Percentiles rank a stretch among this genome's conserved stretches.
Conservation (phyloP, 2,797 vertebrate species). For the Sebastes diploproa region DNA sequence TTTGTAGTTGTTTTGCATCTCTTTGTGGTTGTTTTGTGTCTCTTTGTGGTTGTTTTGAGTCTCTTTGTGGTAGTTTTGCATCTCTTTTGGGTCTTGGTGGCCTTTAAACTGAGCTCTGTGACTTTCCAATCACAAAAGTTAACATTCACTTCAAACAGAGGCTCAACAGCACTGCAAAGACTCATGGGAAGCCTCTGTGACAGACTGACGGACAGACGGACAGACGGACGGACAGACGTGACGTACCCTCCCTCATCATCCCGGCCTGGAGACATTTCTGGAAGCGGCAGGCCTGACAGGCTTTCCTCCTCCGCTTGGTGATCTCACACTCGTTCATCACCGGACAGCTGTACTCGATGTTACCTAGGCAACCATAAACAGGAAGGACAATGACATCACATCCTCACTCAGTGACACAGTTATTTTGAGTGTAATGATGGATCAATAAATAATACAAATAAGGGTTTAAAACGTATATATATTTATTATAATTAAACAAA, state of each 20-base stretch:
- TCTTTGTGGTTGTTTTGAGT: background rate
- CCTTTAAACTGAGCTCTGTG: background rate
- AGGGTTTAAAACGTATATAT: too few relatives aligned
- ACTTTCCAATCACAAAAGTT: background rate
- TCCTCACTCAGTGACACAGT: background rate
- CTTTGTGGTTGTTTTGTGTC: background rate
- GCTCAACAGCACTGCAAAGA: background rate
- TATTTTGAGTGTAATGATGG: background rate
- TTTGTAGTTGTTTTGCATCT: background rate
- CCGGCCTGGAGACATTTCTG: conserved; percentile 83
- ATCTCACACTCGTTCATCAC: conserved; percentile 82
- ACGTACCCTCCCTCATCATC: conserved; percentile 84
- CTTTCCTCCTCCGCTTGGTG: conserved; percentile 82
- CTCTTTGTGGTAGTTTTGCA: background rate
- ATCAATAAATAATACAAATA: too few relatives aligned
- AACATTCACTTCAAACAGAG: background rate
- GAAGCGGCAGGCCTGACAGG: conserved; percentile 85
- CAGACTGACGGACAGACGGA: background rate
- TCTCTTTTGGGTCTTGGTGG: background rate
- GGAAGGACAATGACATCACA: background rate
- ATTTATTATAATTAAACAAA: too few relatives aligned
- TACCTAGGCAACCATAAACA: conserved; percentile 69
- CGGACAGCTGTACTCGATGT: conserved; percentile 84
- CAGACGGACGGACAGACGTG: background rate
- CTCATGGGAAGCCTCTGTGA: background rate